Base-by-base conservation (phyloP, 2,113 vertebrate genomes). In the Myocastor coypus region DNA sequence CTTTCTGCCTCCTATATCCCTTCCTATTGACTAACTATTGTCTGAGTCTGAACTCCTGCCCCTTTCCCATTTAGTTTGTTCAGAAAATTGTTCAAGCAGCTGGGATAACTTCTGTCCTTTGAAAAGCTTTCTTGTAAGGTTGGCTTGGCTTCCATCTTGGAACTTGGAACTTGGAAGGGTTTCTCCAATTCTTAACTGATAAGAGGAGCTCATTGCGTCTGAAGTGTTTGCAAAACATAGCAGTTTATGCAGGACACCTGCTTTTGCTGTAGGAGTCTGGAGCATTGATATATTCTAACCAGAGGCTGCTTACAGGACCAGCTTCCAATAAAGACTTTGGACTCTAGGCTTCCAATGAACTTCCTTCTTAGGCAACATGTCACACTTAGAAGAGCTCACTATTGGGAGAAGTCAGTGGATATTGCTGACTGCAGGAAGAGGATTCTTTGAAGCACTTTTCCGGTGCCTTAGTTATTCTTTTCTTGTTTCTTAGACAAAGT, bases 1-100 rank as follows among this genome's bases (percentile, higher is more conserved):
- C 12, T 77, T 34, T 19, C n/a, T 64, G 3, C 1, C 14, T 1
- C 0, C 1, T 2, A 10, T 42, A 34, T 17, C 5, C 82, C 22
- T 28, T 19, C 7, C 16, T 3, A 9, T 37, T 50, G 28, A 50
- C 3, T 61, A 40, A 34, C 37, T 12, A n/a, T 37, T 92, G 78
- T 55, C 40, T 92, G 61, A 88, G 78, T 55, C 40, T 92, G 61
- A n/a, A 69, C 63, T 69, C 52, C 5, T 94, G 52, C 1, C 3
- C 24, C 28, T 69, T 55, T 78, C 5, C 8, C 17, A 26, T 71
- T 61, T 69, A 69, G 9, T 64, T 10, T 22, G 30, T 32, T 19
- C n/a, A 83, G 28, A 69, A 73, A 73, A 82, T 55, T 14, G 64
- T 90, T 57, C n/a, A 57, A 16, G 32, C 8, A 32, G 34, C 24